phyloP scores from a whole-genome alignment of 2,113 vertebrate genomes.

The Petromus typicus region DNA sequence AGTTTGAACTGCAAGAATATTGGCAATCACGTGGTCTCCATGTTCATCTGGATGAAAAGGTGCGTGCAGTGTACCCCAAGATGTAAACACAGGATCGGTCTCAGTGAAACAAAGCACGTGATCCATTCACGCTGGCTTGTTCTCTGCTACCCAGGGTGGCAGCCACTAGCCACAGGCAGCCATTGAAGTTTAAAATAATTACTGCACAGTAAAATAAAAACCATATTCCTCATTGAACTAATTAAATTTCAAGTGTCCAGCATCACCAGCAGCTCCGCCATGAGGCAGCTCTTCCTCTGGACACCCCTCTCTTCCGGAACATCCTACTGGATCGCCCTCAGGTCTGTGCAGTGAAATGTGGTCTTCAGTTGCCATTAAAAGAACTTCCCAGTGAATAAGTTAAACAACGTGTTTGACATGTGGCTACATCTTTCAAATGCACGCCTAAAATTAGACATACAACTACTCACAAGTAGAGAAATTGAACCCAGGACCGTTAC shows the following conservation, averaged over 20 bases:
- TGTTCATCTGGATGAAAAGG: not conserved
- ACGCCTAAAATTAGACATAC: slow-evolving; percentile 21
- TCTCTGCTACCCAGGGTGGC: not conserved
- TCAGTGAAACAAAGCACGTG: not conserved
- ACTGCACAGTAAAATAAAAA: not conserved
- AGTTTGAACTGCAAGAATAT: not conserved
- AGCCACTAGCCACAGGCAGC: not conserved
- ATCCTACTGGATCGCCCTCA: not conserved
- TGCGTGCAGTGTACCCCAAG: not conserved
- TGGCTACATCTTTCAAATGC: slow-evolving; percentile 4
- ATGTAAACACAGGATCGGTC: not conserved
- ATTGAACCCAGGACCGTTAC: not conserved
- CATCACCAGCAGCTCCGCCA: not conserved
- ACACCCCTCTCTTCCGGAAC: not conserved
- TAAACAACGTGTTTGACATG: not conserved
- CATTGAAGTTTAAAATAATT: slow-evolving; percentile 9
- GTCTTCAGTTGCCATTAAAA: slow-evolving; percentile 37
- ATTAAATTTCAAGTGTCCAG: not conserved
- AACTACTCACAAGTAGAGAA: slow-evolving; percentile 12
- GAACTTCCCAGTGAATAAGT: slow-evolving; percentile 33
- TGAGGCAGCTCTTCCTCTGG: not conserved
- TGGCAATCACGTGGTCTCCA: not conserved
- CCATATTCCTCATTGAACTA: slow-evolving; percentile 10
- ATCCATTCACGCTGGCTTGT: not conserved
- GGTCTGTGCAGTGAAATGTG: not conserved